A percentile compares a stretch with the other conserved stretches of the same genome.
Evolutionary conservation across 2,888 invertebrate species (phyloP).

Genomic region (Acrocyrtus sp.): DNA sequence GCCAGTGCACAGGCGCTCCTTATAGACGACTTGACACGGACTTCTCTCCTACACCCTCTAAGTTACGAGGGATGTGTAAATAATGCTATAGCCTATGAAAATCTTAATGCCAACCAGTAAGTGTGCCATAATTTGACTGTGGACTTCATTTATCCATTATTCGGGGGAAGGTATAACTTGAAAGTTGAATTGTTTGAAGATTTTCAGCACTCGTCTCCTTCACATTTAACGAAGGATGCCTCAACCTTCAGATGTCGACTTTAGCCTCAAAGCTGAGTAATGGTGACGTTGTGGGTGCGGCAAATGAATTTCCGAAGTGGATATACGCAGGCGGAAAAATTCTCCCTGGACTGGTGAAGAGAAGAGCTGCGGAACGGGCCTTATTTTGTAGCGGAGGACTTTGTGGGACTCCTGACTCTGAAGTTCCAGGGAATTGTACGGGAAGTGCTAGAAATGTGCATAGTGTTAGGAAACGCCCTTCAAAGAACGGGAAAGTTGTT

Average conservation of each 20-base stretch:
- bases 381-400: neutral
- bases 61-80: conserved; percentile 15
- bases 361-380: conserved; percentile 12
- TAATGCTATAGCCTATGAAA: neutral
- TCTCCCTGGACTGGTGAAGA: conserved; percentile 7
- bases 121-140: no score
- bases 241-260: neutral
- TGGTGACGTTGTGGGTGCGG: conserved; percentile 13
- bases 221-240: conserved; percentile 18
- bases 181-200: no score
- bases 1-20: conserved; percentile 2
- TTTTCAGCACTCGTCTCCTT: conserved; percentile 20
- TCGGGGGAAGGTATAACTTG: no score
- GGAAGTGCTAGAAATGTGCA: conserved; percentile 23
- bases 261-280: neutral
- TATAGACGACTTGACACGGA: neutral
- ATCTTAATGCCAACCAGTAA: conserved; percentile 13
- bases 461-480: conserved; percentile 24
- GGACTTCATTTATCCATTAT: no score
- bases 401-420: no score
- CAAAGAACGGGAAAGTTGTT: conserved; percentile 9
- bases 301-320: conserved; percentile 16
- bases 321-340: conserved; percentile 1
- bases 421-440: conserved; percentile 9
- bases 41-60: no score